These are phyloP conservation scores for Iphiclides podalirius DNA, from an alignment of 2,888 invertebrate genomes.

Conservation along the genomic window DNA sequence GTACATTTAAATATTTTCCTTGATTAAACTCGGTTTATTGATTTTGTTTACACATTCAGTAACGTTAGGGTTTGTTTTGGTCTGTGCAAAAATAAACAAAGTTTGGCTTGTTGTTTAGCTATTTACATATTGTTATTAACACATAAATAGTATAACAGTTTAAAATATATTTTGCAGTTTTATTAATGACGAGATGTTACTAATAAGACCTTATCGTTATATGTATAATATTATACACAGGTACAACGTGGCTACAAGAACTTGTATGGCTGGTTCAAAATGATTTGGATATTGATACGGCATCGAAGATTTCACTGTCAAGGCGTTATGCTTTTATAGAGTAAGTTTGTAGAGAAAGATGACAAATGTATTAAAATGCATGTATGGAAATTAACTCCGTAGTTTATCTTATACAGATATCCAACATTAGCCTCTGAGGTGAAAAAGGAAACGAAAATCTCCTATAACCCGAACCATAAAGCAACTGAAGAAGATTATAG, in stretches of 20 bases:
- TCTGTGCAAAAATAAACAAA: too few species aligned
- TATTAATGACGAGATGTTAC: too few species aligned
- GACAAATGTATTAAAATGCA: too few species aligned
- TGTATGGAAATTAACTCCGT: too few species aligned
- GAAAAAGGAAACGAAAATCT: slow-evolving; percentile 26
- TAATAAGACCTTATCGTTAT: too few species aligned
- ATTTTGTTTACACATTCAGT: too few species aligned
- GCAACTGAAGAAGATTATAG: slow-evolving; percentile 45
- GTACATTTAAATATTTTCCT: slow-evolving; percentile 29
- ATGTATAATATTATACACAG: too few species aligned
- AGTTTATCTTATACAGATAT: slow-evolving; percentile 37
- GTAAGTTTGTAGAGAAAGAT: too few species aligned
- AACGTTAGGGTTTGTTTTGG: too few species aligned
- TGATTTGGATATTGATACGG: slow-evolving; percentile 82
- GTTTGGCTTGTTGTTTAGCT: background rate
- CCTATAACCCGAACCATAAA: slow-evolving; percentile 19
- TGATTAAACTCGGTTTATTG: too few species aligned
- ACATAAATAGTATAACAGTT: too few species aligned
- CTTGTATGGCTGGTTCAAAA: slow-evolving; percentile 87
- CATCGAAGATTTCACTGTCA: slow-evolving; percentile 54
- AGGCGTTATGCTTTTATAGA: slow-evolving; percentile 49
- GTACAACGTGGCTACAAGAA: slow-evolving; percentile 88
- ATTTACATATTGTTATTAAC: background rate
- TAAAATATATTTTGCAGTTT: too few species aligned
- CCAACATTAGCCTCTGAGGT: slow-evolving; percentile 39